Evolutionary conservation across 2,113 vertebrate species (phyloP), one percentile per base, ranked within the genome.

Genomic region (Siniperca chuatsi): DNA sequence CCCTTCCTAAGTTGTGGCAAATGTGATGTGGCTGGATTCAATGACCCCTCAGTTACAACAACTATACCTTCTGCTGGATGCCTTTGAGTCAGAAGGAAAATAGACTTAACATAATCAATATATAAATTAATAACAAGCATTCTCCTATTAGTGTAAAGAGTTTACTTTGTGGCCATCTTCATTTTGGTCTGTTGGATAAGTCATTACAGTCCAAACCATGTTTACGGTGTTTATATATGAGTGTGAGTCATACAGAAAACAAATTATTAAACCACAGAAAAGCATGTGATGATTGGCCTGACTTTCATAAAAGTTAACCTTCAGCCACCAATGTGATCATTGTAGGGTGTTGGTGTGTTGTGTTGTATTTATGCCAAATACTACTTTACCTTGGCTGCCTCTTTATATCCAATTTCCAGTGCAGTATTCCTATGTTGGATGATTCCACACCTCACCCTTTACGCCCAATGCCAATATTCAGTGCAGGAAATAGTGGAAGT

Each of bases 91-190:
- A 20, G 18, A 35, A 48, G 5, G 60, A 76, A 29, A 55, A 54
- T 20, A 25, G 71, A 55, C 67, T 74, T 62, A 58, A 40, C 78
- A 79, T 84, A 50, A 84, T 89, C 84, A 21, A 76, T 87, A 37
- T 13, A 8, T n/a, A n/a, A 55, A 72, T 84, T 64, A 21, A 84
- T 79, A 35, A 25, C 16, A 67, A 15, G 23, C 58, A 57, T 74
- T 64, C 57, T 70, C 29, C 52, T 25, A 42, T 50, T 16, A 55
- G 71, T 20, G 42, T 35, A 55, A 9, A 79, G 46, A 79, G 29
- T 77, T 73, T 16, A 44, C 23, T 58, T 55, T 7, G 0, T 66
- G 37, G 58, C 64, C n/a, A 16, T 74, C 11, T 37, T 55, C n/a
- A 64, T 57, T 44, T n/a, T 61, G 58, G 58, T 55, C 58, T 77